A percentile compares a stretch with the other conserved stretches of the same genome.
Conservation (phyloP, 2,888 invertebrate genomes). For the Colletes collaris region DNA sequence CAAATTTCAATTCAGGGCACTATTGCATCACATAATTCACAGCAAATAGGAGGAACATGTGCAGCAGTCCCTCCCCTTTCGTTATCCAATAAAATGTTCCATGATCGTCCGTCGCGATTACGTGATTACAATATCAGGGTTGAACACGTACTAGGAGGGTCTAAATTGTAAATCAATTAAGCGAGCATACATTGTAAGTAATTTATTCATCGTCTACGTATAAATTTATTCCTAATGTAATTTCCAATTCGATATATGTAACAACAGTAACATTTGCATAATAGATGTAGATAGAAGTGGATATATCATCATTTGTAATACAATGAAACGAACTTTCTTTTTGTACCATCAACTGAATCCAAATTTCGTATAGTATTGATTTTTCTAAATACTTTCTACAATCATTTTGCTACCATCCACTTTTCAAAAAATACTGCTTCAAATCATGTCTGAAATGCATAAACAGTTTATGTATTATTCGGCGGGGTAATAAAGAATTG, state of each 20-base stretch:
- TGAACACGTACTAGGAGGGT: neutral
- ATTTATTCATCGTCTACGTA: constrained; percentile 39
- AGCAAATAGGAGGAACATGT: neutral
- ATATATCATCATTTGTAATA: neutral
- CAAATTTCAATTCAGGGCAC: neutral
- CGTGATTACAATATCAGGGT: constrained; percentile 7
- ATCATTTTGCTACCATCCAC: neutral
- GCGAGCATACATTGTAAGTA: constrained; percentile 11
- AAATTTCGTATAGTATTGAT: neutral
- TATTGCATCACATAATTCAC: neutral
- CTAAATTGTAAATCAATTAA: constrained; percentile 4
- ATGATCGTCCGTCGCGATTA: neutral
- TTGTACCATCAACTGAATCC: neutral
- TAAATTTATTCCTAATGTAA: constrained; percentile 1
- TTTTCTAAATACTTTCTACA: constrained; percentile 20
- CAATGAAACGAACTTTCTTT: constrained; percentile 1
- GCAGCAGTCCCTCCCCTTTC: neutral
- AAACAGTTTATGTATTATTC: neutral
- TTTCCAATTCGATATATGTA: constrained; percentile 6
- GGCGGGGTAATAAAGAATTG: too few species aligned
- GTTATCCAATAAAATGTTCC: neutral
- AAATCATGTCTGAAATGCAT: constrained; percentile 55
- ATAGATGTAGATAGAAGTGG: neutral
- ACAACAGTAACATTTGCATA: neutral
- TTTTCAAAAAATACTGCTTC: constrained; percentile 23